Conservation (phyloP, 1,140 invertebrate species). For the Apis dorsata region DNA sequence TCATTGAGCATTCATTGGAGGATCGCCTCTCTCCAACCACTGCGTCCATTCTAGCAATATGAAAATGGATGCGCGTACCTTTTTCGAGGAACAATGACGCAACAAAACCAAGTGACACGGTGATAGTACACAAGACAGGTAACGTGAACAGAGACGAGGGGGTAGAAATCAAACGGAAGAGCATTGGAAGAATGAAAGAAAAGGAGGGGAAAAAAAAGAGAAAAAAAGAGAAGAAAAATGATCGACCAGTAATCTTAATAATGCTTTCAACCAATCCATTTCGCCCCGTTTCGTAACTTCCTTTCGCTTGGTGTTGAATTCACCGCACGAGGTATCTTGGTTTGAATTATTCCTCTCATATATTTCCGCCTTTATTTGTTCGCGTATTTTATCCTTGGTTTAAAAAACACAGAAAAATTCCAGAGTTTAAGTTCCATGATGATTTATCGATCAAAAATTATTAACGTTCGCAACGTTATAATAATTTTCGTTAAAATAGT, state of each 20-base stretch:
- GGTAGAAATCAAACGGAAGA: constrained; percentile 4
- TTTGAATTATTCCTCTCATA: constrained; percentile 32
- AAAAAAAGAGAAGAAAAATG: constrained; percentile 1
- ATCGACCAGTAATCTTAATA: constrained; percentile 61
- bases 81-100: not conserved
- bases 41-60: constrained; percentile 16
- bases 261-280: constrained; percentile 57
- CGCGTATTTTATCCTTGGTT: not conserved
- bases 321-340: not conserved
- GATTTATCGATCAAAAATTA: too few species aligned
- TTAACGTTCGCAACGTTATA: too few species aligned
- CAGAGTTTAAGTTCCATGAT: too few species aligned
- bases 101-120: constrained; percentile 1
- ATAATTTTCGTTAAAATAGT: too few species aligned
- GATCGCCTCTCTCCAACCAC: not conserved
- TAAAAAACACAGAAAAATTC: not conserved
- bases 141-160: not conserved
- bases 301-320: not conserved
- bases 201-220: not conserved
- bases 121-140: not conserved
- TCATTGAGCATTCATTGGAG: not conserved
- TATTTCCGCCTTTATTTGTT: constrained; percentile 30
- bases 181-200: not conserved
- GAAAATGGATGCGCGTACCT: constrained; percentile 41
- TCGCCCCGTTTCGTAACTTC: constrained; percentile 18